Evolutionary conservation across 2,113 vertebrate genomes (phyloP), one percentile per base, ranked within the genome.

Genomic region (Esox niger): DNA sequence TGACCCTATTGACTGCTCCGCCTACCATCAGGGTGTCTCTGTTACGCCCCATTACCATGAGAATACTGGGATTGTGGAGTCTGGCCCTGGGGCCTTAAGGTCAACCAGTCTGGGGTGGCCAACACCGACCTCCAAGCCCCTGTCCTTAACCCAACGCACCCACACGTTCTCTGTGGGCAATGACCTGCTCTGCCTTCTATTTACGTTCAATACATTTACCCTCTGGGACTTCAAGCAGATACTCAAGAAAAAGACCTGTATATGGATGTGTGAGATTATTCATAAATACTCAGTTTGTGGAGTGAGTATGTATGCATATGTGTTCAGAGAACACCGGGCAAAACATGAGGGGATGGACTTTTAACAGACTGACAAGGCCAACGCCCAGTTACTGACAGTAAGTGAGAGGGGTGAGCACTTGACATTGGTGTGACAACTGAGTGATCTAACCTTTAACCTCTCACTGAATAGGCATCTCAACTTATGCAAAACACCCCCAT

Each of bases 31-130:
- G 49, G 21, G 49, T n/a, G 17, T 64, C 66, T 66, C 52, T 59
- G 76, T 72, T 70, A 66, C 64, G 65, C 55, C 56, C 78, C 55
- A 90, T 91, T 88, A 86, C 58, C 87, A 92, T 90, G 64, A 82
- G 71, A 91, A 91, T 85, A 26, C 74, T 80, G 52, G 68, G 35
- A 54, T 58, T 66, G 62, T 54, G 6, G 55, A 64, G 65, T 46
- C 33, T 8, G 62, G 65, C 38, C 62, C 43, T 33, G n/a, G 6
- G 62, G 65, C 38, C 62, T 33, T 33, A 20, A 30, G 64, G 77
- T 35, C 25, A 62, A 54, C 57, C 65, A 65, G 69, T 27, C 13
- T 64, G 61, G 49, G 62, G 46, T 69, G 66, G 61, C 63, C 62
- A 38, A 43, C 8, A 6, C 27, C 11, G 63, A 33, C 57, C 49